Base-by-base conservation (phyloP, 37 sponge, comb jelly and placozoan species). In the Hexactinellida sp. region DNA sequence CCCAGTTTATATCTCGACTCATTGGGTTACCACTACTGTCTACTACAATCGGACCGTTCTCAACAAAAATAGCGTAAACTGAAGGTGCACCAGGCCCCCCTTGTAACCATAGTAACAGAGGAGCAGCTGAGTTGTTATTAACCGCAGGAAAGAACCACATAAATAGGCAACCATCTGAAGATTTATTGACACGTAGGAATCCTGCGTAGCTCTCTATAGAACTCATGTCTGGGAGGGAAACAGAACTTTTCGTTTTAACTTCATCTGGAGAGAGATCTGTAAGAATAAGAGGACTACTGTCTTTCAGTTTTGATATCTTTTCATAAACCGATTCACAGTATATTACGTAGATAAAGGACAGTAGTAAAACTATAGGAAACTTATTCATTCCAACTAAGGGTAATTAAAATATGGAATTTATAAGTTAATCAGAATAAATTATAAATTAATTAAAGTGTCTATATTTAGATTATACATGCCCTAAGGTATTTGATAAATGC, bases 81-180 rank as follows among this genome's bases (percentile, higher is more conserved):
- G 96, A 95, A 19, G 96, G 90, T 7, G 89, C 93, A 24, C 96
- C 96, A 36, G 96, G 96, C 24, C 96, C 96, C 36, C 96, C 96
- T 85, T 95, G 96, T 37, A 95, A 82, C 96, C 96, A 95, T 83
- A 95, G 84, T 30, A 93, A 54, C 83, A 95, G 36, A 1, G 96
- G 96, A 41, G 92, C 92, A 85, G 38, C 76, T 23, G 0, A 1
- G 38, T 89, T 38, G 0, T 87, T 89, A 89, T 83, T 89, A 88
- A 89, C 87, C 25, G 95, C 90, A 0, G 92, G 92, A 83, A 95
- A 95, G 91, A 91, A 95, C 93, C 93, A 93, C 88, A 95, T 93
- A 54, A 89, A 95, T 91, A 95, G 90, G 85, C 93, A 93, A 76
- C 92, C 87, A 36, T 90, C 86, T 37, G 83, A 85, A 0, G 55